Percentiles rank a stretch among this genome's conserved stretches.
These are phyloP conservation scores for Eulemur mongoz DNA, from an alignment of 2,797 vertebrate species.

Conservation along the genomic window DNA sequence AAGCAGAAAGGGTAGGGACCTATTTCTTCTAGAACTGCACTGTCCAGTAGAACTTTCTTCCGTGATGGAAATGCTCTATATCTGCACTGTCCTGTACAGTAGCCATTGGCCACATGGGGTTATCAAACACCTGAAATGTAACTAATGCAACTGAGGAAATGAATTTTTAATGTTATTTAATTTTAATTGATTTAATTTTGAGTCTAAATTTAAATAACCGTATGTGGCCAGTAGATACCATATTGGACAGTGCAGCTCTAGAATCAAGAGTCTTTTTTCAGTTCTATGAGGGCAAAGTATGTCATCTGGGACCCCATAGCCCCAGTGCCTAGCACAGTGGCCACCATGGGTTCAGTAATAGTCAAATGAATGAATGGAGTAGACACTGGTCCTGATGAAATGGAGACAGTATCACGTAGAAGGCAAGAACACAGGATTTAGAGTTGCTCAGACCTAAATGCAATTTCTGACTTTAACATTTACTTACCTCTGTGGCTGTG, in stretches of 20 bases:
- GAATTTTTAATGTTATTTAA: background rate
- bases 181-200: slow-evolving; percentile 22
- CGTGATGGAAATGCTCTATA: background rate
- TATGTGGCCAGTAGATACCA: background rate
- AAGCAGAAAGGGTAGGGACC: background rate
- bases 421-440: background rate
- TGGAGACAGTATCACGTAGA: background rate
- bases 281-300: background rate
- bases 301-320: background rate
- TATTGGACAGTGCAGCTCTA: background rate
- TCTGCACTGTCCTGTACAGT: background rate
- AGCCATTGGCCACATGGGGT: background rate
- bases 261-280: background rate
- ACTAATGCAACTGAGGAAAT: background rate
- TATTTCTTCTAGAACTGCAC: background rate
- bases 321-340: background rate
- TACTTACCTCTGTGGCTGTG: background rate
- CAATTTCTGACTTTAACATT: background rate
- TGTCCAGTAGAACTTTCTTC: background rate
- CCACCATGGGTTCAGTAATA: background rate
- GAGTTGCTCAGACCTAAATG: background rate
- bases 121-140: background rate
- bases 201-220: background rate
- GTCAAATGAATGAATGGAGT: background rate
- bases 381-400: background rate